Evolutionary conservation across 1,140 invertebrate genomes (phyloP), one percentile per base, ranked within the genome.

Genomic region (Solen grandis): DNA sequence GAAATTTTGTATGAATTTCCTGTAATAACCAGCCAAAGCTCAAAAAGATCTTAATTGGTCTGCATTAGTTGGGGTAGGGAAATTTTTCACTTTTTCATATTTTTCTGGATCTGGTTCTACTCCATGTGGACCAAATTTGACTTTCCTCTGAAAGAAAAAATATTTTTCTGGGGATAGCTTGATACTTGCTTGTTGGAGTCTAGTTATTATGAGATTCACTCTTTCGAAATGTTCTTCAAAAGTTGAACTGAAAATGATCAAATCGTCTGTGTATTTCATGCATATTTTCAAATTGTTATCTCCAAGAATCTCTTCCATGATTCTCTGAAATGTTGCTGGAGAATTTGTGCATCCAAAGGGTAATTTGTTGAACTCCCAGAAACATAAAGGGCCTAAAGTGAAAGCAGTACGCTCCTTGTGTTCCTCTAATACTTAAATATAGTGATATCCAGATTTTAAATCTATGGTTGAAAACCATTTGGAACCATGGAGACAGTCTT

Each of bases 401-500:
- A 85, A 86, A 19, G 85, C 81, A 1, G 93, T 93, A 65, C 91
- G 89, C 52, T 91, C 68, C 14, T 81, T 84, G 62, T 90, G 88
- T 8, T 84, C 66, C 16, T 75, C 22, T 22, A 89, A 62, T 5
- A 94, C 73, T 35, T 70, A 68, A 3, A 93, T 80, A 68, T 93
- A 92, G 88, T 90, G 86, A 60, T 84, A 89, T 1, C 83, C 88
- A 50, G 25, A 54, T 31, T 69, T 41, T 38, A 88, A 41, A 88
- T 94, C 94, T 0, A 94, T 81, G 0, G 89, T 87, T 0, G 88
- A 86, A 73, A 93, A 94, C 33, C 90, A 87, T 13, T 68, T 88
- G 4, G 86, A 84, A 2, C 90, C 91, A 0, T 75, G 25, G 0
- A 94, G 77, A 5, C 63, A 76, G 27, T 89, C 72, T 0, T 94